Evolutionary conservation across 1,140 invertebrate species (phyloP), one percentile per base, ranked within the genome.

Genomic region (Melanaphis sacchari): DNA sequence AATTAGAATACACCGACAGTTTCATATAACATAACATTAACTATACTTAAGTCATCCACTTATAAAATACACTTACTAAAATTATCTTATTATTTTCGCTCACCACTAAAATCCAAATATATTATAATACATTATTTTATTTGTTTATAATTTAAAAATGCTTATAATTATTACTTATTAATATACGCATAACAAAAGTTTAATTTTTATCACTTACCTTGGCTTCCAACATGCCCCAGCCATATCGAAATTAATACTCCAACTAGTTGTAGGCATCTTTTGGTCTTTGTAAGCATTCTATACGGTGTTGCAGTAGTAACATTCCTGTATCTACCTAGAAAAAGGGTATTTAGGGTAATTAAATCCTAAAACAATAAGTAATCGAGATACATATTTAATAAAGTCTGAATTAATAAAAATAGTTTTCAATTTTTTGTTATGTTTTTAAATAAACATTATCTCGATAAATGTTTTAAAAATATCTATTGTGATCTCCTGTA

Each of bases 221-320:
- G 91, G 31, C 76, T 93, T 82, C 76, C 81, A 49, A 84, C 91
- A 40, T 85, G 24, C 15, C 81, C 91, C 43, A 93, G 54, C 91
- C 91, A 93, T 93, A 93, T 93, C 26, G 91, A 81, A 82, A 85
- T 84, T 24, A 93, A 85, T 85, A 93, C 81, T 82, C 81, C 91
- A 85, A 93, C 81, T 84, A 93, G 91, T 76, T 76, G 59, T 85
- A 93, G n/a, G 91, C 91, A 93, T 93, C 91, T 38, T 93, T 41
- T 93, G 91, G 91, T 93, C 46, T 40, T 93, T n/a, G 91, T 93
- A 93, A 82, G 91, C 91, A 93, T 93, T 84, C 91, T 93, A 93
- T 85, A 93, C 81, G 36, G 8, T 90, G 89, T 90, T 90, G 89
- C 43, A 85, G 81, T 92, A 82, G 91, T 93, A 93, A 93, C 91